Base-by-base conservation (phyloP, 2,888 invertebrate genomes). In the Onchidella celtica region DNA sequence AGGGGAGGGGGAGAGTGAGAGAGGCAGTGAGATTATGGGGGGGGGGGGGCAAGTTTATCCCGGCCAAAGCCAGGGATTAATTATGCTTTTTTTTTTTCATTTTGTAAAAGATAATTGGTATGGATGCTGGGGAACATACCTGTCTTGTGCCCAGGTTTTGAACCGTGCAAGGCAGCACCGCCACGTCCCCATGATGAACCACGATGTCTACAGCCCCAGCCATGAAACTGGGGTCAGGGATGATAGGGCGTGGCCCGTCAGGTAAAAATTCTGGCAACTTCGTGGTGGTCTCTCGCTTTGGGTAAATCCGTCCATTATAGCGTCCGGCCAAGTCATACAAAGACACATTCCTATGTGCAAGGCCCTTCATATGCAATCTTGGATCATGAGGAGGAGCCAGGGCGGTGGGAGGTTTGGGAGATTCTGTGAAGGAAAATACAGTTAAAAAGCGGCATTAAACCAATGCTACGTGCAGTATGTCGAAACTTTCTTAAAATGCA, bases 111-210 rank as follows among this genome's bases (percentile, higher is more conserved):
- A 47, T 47, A 17, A 47, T 47, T 6, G 17, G 6, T 6, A 61
- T 61, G 27, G 47, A 47, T 47, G 47, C 6, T 47, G 47, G 47
- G n/a, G n/a, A 47, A 47, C 47, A 9, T 73, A 86, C 86, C 86
- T 85, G 81, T 79, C 84, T 79, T 55, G 86, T 84, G 6, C 86
- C 86, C 29, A 86, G 82, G 73, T 86, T 82, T 14, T 78, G 81
- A 47, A 86, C 85, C n/a, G 80, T 81, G 65, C 86, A 86, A n/a
- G 83, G 83, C 9, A 86, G 83, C 9, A 77, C 69, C 17, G 86
- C 86, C 40, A 83, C 65, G 6, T 83, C 84, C 17, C 86, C 86
- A 59, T 82, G 81, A 29, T 77, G 66, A 24, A 85, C 86, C 2
- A 81, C 82, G 66, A 86, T 83, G 61, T 85, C 83, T 17, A 47